Conservation (phyloP, 30 jellyfish, hydroid and myxozoan genomes). For the Turritopsis rubra region DNA sequence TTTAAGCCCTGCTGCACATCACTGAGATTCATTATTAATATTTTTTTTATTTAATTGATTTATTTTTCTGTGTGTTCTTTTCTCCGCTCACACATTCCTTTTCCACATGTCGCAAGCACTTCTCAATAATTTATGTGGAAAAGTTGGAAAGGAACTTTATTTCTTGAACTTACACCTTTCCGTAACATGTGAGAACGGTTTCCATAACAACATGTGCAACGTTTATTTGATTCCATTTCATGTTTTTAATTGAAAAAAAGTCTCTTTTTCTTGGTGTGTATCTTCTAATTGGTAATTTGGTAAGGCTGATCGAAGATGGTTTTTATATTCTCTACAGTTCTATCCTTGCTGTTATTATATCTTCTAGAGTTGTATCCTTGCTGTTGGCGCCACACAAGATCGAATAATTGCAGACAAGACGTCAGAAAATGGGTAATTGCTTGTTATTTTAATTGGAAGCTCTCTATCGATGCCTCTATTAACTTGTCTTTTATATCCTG, state of each 20-base stretch:
- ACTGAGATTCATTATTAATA: background rate
- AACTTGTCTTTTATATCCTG: background rate
- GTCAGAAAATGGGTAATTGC: constrained; percentile 60
- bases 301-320: no score
- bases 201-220: background rate
- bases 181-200: background rate
- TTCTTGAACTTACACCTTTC: background rate
- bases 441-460: background rate
- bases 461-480: background rate
- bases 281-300: no score
- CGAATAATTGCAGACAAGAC: constrained; percentile 46
- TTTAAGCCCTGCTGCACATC: no score
- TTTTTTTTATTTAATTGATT: background rate
- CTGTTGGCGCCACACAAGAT: constrained; percentile 80
- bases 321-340: no score
- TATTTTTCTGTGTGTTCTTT: background rate
- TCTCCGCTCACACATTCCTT: background rate
- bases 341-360: background rate
- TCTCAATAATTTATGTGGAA: background rate
- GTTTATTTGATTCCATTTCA: no score
- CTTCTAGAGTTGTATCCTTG: constrained; percentile 74
- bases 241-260: no score
- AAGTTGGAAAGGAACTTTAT: background rate
- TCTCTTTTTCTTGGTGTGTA: no score
- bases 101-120: background rate